Percentiles rank a stretch among this genome's conserved stretches.
Conservation (phyloP, 1,140 invertebrate genomes). For the Drosophila sp. region DNA sequence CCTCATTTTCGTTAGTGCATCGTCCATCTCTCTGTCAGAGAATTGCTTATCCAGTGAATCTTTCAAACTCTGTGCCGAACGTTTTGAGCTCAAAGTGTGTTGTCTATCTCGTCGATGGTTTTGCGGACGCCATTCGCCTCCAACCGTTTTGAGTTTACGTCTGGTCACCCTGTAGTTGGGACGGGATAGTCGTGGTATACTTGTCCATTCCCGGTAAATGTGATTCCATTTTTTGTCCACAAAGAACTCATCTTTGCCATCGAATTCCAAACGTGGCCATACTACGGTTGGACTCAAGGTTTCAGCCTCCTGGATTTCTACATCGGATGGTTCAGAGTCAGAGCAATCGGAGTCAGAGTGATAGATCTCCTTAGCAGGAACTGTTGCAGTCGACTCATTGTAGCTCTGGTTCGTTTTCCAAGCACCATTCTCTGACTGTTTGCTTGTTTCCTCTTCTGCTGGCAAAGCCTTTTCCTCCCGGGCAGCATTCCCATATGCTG, state of each 20-base stretch:
- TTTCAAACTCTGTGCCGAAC: not conserved
- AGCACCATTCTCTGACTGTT: not conserved
- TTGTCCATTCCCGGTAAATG: constrained; percentile 70
- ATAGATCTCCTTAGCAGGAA: not conserved
- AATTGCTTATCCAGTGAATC: not conserved
- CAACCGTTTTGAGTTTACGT: not conserved
- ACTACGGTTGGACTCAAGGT: not conserved
- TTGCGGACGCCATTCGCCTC: not conserved
- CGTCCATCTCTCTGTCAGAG: not conserved
- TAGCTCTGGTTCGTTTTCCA: constrained; percentile 35
- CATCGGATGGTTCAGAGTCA: not conserved
- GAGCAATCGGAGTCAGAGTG: not conserved
- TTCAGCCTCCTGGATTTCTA: not conserved
- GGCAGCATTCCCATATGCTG: constrained; percentile 40
- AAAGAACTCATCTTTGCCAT: constrained; percentile 84
- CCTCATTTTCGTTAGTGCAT: not conserved
- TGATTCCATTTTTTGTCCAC: constrained; percentile 84
- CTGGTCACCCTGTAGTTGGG: constrained; percentile 70
- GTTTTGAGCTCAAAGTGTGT: not conserved
- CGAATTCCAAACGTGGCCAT: constrained; percentile 54
- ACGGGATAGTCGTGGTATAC: constrained; percentile 56
- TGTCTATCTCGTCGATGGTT: not conserved
- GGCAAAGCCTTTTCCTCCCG: not conserved
- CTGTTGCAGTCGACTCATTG: not conserved
- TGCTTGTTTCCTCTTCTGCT: not conserved